phyloP scores from a whole-genome alignment of 2,113 vertebrate species.

The Puffinus mauretanicus region DNA sequence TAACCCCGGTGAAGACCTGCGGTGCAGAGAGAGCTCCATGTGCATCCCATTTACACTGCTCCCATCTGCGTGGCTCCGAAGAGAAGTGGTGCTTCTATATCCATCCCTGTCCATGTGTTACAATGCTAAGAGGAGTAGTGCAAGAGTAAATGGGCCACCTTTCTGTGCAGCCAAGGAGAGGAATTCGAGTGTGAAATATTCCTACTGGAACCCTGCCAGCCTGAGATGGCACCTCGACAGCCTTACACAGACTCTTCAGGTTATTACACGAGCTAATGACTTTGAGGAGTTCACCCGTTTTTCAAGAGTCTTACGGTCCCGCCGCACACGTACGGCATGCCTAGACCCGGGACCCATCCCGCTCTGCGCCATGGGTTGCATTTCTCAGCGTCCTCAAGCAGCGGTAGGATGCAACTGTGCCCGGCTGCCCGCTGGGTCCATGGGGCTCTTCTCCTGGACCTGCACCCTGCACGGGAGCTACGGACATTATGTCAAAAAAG shows the following conservation, averaged over 20 bases:
- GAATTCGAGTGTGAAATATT: constrained; percentile 58
- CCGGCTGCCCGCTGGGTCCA: background rate
- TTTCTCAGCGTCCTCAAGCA: background rate
- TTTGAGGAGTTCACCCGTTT: constrained; percentile 8
- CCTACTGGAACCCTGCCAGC: constrained; percentile 63
- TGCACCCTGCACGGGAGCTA: accelerated
- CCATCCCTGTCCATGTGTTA: background rate
- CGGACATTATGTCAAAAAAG: background rate
- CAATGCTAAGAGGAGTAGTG: constrained; percentile 31
- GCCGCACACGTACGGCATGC: background rate
- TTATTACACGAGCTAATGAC: constrained; percentile 65
- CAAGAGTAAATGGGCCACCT: constrained; percentile 25
- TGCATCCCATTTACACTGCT: background rate
- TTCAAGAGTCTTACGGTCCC: background rate
- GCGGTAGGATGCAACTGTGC: accelerated
- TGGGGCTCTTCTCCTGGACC: background rate
- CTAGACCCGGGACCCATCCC: background rate
- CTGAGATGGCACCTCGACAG: constrained; percentile 70
- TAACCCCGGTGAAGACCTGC: background rate
- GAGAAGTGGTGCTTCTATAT: background rate
- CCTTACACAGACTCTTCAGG: constrained; percentile 77
- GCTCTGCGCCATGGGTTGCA: background rate
- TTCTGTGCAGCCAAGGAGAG: constrained; percentile 61
- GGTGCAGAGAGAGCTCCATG: background rate
- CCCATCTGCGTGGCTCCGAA: accelerated